A percentile compares a stretch with the other conserved stretches of the same genome.
These are phyloP conservation scores for Pygoscelis adeliae DNA, from an alignment of 2,113 vertebrate genomes.

Conservation along the genomic window DNA sequence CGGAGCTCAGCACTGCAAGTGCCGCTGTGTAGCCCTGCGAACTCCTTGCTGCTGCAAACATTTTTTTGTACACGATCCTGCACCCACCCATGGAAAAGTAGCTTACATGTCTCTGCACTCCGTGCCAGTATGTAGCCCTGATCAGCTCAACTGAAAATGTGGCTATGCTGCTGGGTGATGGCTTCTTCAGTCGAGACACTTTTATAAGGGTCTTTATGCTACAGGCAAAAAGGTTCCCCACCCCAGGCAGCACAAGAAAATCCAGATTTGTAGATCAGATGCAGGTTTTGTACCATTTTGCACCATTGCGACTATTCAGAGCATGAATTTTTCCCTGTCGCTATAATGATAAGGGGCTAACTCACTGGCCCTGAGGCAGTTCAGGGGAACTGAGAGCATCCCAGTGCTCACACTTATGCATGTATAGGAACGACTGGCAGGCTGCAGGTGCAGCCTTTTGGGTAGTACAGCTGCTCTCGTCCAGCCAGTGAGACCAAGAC, in stretches of 20 bases:
- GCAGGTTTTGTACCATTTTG: background rate
- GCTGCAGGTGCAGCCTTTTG: background rate
- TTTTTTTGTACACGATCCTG: background rate
- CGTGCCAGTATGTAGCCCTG: background rate
- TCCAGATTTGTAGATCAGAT: background rate
- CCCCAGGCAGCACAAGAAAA: background rate
- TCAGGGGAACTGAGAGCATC: background rate
- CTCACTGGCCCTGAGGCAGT: background rate
- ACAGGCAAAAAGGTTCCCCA: background rate
- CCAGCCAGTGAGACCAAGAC: background rate
- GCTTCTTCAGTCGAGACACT: background rate
- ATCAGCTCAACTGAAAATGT: background rate
- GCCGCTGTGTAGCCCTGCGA: background rate
- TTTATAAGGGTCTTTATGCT: background rate
- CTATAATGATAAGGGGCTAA: background rate
- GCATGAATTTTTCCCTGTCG: background rate
- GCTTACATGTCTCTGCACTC: background rate
- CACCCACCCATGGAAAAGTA: background rate
- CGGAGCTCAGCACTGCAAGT: background rate
- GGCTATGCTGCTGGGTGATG: background rate
- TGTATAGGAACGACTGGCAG: rapidly evolving
- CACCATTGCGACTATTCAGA: background rate
- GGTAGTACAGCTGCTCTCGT: background rate
- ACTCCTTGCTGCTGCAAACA: background rate
- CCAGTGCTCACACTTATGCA: background rate